Evolutionary conservation across 2,113 vertebrate genomes (phyloP).

Genomic region (Raja brachyura): DNA sequence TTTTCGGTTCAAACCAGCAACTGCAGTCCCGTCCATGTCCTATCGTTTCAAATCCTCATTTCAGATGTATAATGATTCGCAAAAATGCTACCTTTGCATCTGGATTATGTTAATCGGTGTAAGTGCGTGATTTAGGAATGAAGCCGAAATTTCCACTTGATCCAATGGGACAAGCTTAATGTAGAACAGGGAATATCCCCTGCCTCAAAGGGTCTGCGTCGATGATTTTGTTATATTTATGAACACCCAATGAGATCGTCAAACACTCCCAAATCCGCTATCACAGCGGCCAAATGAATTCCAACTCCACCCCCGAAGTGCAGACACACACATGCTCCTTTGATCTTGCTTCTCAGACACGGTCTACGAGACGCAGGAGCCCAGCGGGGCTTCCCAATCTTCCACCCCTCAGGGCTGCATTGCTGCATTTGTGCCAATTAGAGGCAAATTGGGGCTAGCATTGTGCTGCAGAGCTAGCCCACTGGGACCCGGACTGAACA

Average conservation of each 20-base stretch:
- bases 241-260: neutral
- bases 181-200: neutral
- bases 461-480: slow-evolving; percentile 2
- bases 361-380: neutral
- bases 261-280: neutral
- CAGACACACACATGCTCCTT: neutral
- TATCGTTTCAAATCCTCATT: neutral
- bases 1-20: too few species aligned
- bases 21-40: too few species aligned
- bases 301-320: neutral
- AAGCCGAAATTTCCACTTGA: neutral
- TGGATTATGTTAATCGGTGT: neutral
- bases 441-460: slow-evolving; percentile 23
- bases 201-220: neutral
- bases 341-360: neutral
- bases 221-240: neutral
- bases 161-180: neutral
- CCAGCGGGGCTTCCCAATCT: slow-evolving; percentile 1
- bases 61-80: neutral
- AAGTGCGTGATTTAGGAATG: neutral
- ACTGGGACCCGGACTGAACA: slow-evolving; percentile 18
- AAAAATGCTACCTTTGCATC: neutral
- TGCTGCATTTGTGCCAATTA: slow-evolving; percentile 37
- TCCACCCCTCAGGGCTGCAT: slow-evolving; percentile 3
- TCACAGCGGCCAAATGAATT: neutral